Evolutionary conservation across 2,888 invertebrate species (phyloP).

Genomic region (Cheilosia grossa): DNA sequence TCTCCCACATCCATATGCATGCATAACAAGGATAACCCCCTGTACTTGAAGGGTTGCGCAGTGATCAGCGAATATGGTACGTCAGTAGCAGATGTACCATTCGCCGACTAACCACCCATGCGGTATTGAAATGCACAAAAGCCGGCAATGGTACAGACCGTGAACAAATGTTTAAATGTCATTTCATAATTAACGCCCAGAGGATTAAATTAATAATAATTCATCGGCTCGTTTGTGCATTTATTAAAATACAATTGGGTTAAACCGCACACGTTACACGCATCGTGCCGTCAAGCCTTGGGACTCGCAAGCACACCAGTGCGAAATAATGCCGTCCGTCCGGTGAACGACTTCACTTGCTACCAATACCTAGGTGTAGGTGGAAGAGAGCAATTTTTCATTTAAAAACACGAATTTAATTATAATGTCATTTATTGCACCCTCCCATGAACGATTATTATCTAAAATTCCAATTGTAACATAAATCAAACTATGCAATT

Average conservation of each 20-base stretch:
- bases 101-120: constrained; percentile 20
- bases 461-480: constrained; percentile 56
- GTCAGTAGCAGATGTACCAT: constrained; percentile 51
- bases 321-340: neutral
- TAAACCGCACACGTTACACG: constrained; percentile 57
- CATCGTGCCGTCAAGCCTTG: constrained; percentile 42
- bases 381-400: constrained; percentile 8
- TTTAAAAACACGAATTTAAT: constrained; percentile 54
- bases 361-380: too few relatives aligned
- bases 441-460: constrained; percentile 22
- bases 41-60: neutral
- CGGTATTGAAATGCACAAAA: constrained; percentile 21
- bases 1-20: too few relatives aligned
- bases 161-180: constrained; percentile 59
- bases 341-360: constrained; percentile 11
- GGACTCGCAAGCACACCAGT: constrained; percentile 47
- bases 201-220: constrained; percentile 73
- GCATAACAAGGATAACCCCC: neutral
- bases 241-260: constrained; percentile 73
- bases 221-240: constrained; percentile 71
- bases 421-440: constrained; percentile 58
- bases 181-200: constrained; percentile 72
- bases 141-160: constrained; percentile 36
- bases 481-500: constrained; percentile 62
- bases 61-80: constrained; percentile 15